Evolutionary conservation across 2,888 invertebrate genomes (phyloP).

Genomic region (Eristalis pertinax): DNA sequence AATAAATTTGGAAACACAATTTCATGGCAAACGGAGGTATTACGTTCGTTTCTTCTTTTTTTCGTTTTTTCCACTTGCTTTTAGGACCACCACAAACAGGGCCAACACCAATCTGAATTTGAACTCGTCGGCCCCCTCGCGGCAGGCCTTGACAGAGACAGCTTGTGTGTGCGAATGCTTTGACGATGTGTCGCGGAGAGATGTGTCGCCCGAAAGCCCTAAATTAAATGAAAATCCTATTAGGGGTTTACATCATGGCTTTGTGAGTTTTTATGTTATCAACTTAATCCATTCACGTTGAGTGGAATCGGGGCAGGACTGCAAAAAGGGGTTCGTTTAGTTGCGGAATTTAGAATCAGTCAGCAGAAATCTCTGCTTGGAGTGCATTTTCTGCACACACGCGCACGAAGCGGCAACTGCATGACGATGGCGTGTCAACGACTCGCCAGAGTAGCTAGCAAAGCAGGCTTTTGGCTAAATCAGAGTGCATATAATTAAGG

Average conservation of each 20-base stretch:
- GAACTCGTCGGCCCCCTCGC: conserved; percentile 7
- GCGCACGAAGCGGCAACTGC: background rate
- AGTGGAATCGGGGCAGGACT: background rate
- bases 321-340: conserved; percentile 37
- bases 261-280: conserved; percentile 58
- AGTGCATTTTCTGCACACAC: background rate
- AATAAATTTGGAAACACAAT: conserved; percentile 65
- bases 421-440: conserved; percentile 48
- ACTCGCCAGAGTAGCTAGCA: conserved; percentile 27
- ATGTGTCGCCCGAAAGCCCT: conserved; percentile 71
- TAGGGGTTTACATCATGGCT: conserved; percentile 70
- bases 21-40: conserved; percentile 47
- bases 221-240: conserved; percentile 72
- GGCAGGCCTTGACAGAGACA: background rate
- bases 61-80: background rate
- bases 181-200: conserved; percentile 46
- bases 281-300: conserved; percentile 55
- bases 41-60: background rate
- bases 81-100: conserved; percentile 13
- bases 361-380: conserved; percentile 9
- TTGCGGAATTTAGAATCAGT: conserved; percentile 59
- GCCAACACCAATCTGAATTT: conserved; percentile 30
- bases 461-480: conserved; percentile 65
- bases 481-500: conserved; percentile 69
- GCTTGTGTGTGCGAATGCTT: conserved; percentile 12